These are phyloP conservation scores for Dicentrarchus labrax DNA, from an alignment of 2,113 vertebrate genomes.

Conservation along the genomic window DNA sequence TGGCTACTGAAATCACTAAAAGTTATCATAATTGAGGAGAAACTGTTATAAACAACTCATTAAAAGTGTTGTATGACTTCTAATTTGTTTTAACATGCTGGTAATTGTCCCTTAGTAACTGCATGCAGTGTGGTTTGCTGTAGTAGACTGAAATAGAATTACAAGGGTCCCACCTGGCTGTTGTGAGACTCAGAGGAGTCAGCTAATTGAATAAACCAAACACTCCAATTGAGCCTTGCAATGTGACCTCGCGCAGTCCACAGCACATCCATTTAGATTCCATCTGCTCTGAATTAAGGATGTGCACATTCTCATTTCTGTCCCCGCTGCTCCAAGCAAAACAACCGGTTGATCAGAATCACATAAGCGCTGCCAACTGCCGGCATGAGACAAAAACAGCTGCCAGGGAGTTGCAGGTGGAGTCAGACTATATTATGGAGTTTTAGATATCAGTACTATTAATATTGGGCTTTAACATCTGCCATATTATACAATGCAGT, in stretches of 20 bases:
- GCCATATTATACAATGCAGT: neutral
- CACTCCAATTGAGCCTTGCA: constrained; percentile 74
- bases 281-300: constrained; percentile 79
- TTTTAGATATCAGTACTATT: constrained; percentile 16
- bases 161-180: constrained; percentile 65
- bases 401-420: constrained; percentile 65
- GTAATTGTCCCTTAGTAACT: neutral
- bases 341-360: constrained; percentile 71
- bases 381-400: constrained; percentile 58
- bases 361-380: constrained; percentile 62
- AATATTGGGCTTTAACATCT: constrained; percentile 30
- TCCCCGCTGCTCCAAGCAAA: constrained; percentile 69
- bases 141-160: constrained; percentile 52
- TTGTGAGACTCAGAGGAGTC: constrained; percentile 61
- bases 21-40: neutral
- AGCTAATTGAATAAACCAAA: constrained; percentile 76
- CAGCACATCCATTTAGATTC: constrained; percentile 77
- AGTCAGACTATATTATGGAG: constrained; percentile 27
- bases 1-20: neutral
- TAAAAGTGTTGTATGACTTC: constrained; percentile 9
- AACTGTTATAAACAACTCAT: neutral
- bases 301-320: constrained; percentile 69
- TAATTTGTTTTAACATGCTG: neutral
- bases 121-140: constrained; percentile 29
- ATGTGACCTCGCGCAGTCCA: constrained; percentile 77